Evolutionary conservation across 2,888 invertebrate species (phyloP).

Genomic region (Sphaerophoria taeniata): DNA sequence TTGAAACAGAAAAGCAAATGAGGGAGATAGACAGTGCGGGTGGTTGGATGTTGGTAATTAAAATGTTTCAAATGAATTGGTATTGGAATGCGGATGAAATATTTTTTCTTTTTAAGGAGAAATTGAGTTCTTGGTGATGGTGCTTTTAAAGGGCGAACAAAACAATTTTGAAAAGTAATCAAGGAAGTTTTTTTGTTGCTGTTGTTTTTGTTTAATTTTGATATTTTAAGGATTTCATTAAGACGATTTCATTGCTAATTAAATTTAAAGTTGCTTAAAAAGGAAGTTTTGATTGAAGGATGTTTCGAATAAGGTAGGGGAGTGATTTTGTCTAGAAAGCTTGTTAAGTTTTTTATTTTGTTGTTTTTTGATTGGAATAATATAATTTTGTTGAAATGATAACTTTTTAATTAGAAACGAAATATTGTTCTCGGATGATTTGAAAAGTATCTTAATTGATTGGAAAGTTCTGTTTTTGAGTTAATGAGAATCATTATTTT

Average conservation of each 20-base stretch:
- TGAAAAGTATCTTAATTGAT: too few relatives aligned
- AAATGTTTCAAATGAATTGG: constrained; percentile 62
- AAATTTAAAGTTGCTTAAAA: constrained; percentile 26
- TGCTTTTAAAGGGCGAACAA: not conserved
- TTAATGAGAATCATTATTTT: too few relatives aligned
- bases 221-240: constrained; percentile 34
- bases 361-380: too few relatives aligned
- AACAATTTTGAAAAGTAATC: constrained; percentile 55
- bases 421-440: too few relatives aligned
- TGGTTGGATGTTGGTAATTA: constrained; percentile 50
- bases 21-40: not conserved
- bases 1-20: not conserved
- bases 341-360: too few relatives aligned
- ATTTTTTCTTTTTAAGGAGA: constrained; percentile 2
- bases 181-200: constrained; percentile 23
- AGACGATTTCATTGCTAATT: constrained; percentile 42
- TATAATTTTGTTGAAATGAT: too few relatives aligned
- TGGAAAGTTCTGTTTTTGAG: too few relatives aligned
- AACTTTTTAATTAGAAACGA: too few relatives aligned
- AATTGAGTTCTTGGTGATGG: constrained; percentile 21
- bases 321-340: too few relatives aligned
- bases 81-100: constrained; percentile 12
- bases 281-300: not conserved
- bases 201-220: constrained; percentile 11
- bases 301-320: not conserved